Base-by-base conservation (phyloP, 23 tunicate genomes). In the Ascidia mentula region DNA sequence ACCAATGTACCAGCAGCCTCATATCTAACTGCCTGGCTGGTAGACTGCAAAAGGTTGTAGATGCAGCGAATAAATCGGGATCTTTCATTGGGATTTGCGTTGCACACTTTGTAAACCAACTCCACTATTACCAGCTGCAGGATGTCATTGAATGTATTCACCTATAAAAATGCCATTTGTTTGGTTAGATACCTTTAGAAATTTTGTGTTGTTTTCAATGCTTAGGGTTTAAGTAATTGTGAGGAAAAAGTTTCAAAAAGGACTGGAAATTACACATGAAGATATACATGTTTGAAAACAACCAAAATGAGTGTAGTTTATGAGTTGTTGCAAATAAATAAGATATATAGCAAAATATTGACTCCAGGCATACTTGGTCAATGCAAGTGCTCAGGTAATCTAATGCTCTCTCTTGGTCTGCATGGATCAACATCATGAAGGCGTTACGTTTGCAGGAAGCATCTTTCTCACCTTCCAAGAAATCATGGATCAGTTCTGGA, bases 391-490 rank as follows among this genome's bases (percentile, higher is more conserved):
- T 92, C 32, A 96, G 87, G 46, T 96, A 96, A 69, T 92, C 93
- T 39, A 96, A 38, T 22, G 99, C 99, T 59, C 95, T 45, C 36
- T 91, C 92, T 37, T 92, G 99, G 69, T 96, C 99, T 17, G 97
- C 96, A 81, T 96, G 99, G 31, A 96, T 96, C 45, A 96, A 81
- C 99, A 96, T 96, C 99, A 96, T 96, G 82, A 96, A 96, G 0
- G 99, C 99, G 37, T 96, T 96, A 75, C 99, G 71, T 73, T 96
- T 91, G 73, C 99, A 96, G 12, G 91, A 85, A 38, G 99, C 99
- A 79, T 96, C 99, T 80, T 88, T 96, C 73, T 96, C 99, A 40
- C 87, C 90, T 65, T 87, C 91, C 59, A 96, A 39, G 72, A 87
- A 91, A 69, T 96, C 99, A 70, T 91, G 96, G 38, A 96, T 91